Evolutionary conservation across 2,797 vertebrate species (phyloP), one percentile per base, ranked within the genome.

Genomic region (Merluccius polli): DNA sequence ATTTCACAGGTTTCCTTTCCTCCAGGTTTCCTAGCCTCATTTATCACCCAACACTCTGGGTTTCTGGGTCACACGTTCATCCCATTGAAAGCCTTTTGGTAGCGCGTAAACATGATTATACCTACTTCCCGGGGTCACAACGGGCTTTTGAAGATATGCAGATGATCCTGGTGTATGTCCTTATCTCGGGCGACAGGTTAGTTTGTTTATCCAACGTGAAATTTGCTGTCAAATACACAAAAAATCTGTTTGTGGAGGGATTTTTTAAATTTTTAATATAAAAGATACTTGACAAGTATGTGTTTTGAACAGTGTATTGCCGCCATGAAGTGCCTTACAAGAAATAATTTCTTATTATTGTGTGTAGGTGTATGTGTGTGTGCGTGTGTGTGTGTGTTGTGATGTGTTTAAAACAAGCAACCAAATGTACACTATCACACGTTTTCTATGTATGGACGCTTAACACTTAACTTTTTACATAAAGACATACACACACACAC

Each of bases 401-500:
- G 16, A 18, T 24, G 8, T n/a, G 21, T 59, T 59, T 10, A 68
- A 68, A 68, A 27, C 63, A 29, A 21, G 9, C 69, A 3, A 9
- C 30, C 69, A 16, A 16, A 7, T 15, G 18, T 48, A 48, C 21
- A 59, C 6, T 59, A 59, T 59, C 52, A 59, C 52, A 24, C 52
- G 21, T 24, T 3, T 59, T 59, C 16, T n/a, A 59, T 59, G 18
- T 59, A 59, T 9, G 21, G 52, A 59, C 21, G n/a, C 48, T 52
- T 21, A 18, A 52, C 48, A 59, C 21, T 59, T 59, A 2, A 15
- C 52, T 59, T 59, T 59, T 2, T 36, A 71, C 32, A 36, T 32
- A 71, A 18, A 27, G 15, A 68, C 65, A 68, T 4, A 68, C 65
- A 68, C 65, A 68, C 65, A 68, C 65, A 68, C 65, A 68, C 65